phyloP scores from a whole-genome alignment of 2,888 invertebrate genomes.

The Drosophila merina region DNA sequence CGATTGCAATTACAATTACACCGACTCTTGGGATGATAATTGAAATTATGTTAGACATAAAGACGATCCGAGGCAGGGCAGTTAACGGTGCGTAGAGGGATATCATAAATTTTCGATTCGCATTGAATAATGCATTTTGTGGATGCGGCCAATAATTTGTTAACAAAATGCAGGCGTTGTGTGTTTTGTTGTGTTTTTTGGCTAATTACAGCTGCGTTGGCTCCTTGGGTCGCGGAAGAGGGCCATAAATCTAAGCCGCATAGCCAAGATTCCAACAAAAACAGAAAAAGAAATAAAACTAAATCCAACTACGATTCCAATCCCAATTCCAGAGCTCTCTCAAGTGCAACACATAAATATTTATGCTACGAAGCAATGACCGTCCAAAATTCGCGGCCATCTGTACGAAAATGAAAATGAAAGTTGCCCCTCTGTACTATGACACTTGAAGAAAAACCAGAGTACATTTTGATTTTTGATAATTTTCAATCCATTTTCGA shows the following conservation, averaged over 20 bases:
- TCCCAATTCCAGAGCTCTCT: slow-evolving; percentile 60
- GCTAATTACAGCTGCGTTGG: neutral
- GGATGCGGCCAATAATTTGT: slow-evolving; percentile 56
- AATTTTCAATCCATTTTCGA: too few species aligned
- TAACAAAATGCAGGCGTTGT: slow-evolving; percentile 59
- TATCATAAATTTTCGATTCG: slow-evolving; percentile 21
- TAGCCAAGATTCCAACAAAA: slow-evolving; percentile 2
- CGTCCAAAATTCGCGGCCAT: slow-evolving; percentile 48
- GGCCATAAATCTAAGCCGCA: slow-evolving; percentile 61
- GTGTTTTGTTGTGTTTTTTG: neutral
- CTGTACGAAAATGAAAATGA: slow-evolving; percentile 48
- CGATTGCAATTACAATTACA: slow-evolving; percentile 39
- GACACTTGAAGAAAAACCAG: slow-evolving; percentile 3
- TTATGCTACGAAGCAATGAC: slow-evolving; percentile 68
- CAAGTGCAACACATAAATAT: slow-evolving; percentile 77
- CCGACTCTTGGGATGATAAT: slow-evolving; percentile 29
- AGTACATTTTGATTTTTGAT: neutral
- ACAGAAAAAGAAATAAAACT: neutral
- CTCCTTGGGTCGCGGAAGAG: slow-evolving; percentile 63
- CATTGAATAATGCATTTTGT: slow-evolving; percentile 71
- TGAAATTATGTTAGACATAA: slow-evolving; percentile 48
- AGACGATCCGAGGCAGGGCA: neutral
- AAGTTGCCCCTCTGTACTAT: slow-evolving; percentile 50
- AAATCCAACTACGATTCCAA: slow-evolving; percentile 21
- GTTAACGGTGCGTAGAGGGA: slow-evolving; percentile 60